Conservation (phyloP, 53 echinoderm and acorn worm species). For the Astropecten irregularis region DNA sequence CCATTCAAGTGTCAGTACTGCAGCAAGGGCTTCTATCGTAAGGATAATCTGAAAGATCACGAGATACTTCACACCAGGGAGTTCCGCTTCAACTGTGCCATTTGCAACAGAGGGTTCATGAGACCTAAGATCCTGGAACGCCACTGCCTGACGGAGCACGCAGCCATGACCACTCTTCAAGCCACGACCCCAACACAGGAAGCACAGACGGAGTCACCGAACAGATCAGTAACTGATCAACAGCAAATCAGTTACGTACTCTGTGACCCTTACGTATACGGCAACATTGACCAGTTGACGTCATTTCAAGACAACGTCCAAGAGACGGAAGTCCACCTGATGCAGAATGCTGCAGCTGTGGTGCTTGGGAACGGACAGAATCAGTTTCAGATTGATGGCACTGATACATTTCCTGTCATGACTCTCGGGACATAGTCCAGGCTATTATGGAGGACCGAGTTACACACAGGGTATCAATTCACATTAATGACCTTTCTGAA, state of each 20-base stretch:
- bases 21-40: constrained; percentile 84
- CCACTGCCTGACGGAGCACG: constrained; percentile 74
- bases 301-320: constrained; percentile 28
- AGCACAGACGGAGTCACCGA: not conserved
- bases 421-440: constrained; percentile 19
- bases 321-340: constrained; percentile 32
- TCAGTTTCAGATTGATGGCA: constrained; percentile 33
- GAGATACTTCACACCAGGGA: constrained; percentile 86
- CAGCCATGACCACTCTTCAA: constrained; percentile 34
- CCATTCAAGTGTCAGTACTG: constrained; percentile 78
- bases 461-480: too few species aligned
- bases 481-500: too few species aligned
- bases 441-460: too few species aligned
- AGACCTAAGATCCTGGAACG: constrained; percentile 80
- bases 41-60: constrained; percentile 88
- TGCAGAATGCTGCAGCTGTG: constrained; percentile 41
- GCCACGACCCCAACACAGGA: constrained; percentile 9
- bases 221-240: not conserved
- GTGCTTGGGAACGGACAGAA: constrained; percentile 27
- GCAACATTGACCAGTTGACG: constrained; percentile 29
- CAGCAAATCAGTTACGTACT: constrained; percentile 52
- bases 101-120: constrained; percentile 87
- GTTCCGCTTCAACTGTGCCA: constrained; percentile 76
- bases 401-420: constrained; percentile 33
- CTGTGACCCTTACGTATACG: constrained; percentile 54